Percentiles rank a stretch among this genome's conserved stretches.
phyloP scores from a whole-genome alignment of 1,140 invertebrate genomes.

The Magallana angulata region DNA sequence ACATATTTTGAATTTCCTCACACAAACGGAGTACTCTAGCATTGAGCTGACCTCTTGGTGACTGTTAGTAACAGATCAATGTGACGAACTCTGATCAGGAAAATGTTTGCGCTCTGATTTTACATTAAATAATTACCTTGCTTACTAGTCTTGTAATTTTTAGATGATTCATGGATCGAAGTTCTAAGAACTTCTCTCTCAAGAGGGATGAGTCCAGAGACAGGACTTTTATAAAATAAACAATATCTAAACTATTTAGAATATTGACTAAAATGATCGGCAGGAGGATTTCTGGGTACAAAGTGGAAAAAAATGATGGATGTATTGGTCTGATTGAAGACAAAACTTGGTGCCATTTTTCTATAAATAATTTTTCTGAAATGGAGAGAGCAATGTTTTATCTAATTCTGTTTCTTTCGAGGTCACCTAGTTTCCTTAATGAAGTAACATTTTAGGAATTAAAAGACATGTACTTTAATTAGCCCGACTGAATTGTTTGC shows the following conservation, averaged over 20 bases:
- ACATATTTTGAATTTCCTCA: slow-evolving; percentile 17
- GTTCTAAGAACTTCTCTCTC: neutral
- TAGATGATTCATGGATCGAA: neutral
- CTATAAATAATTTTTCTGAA: neutral
- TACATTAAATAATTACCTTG: slow-evolving; percentile 34
- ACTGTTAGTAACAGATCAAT: slow-evolving; percentile 6
- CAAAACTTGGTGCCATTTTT: neutral
- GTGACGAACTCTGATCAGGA: slow-evolving; percentile 33
- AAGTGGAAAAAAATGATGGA: neutral
- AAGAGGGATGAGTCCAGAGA: too few species aligned
- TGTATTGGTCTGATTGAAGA: too few species aligned
- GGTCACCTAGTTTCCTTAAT: slow-evolving; percentile 14
- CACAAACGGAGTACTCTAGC: neutral
- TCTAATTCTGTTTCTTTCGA: neutral
- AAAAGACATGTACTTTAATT: slow-evolving; percentile 8
- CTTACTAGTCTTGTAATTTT: slow-evolving; percentile 14
- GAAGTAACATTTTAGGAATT: neutral
- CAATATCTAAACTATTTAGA: too few species aligned
- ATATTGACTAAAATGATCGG: too few species aligned
- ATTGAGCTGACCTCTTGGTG: neutral
- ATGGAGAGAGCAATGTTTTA: neutral
- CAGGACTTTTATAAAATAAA: too few species aligned
- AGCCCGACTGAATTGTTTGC: neutral
- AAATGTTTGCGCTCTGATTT: slow-evolving; percentile 8
- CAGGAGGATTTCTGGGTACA: neutral